These are phyloP conservation scores for Cephus pygmeus DNA, from an alignment of 2,888 invertebrate species.

Conservation along the genomic window DNA sequence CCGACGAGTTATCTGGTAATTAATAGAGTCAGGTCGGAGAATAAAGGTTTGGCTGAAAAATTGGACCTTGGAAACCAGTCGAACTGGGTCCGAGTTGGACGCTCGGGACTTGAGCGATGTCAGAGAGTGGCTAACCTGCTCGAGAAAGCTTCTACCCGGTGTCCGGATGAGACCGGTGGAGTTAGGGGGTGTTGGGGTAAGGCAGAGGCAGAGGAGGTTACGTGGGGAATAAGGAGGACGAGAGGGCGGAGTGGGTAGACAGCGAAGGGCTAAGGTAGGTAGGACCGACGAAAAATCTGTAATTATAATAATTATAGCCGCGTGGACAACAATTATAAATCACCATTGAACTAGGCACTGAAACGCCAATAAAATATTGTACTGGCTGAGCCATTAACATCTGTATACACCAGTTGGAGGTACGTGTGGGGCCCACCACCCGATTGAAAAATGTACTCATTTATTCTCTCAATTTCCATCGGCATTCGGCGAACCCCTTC, in stretches of 20 bases:
- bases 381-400: slow-evolving; percentile 30
- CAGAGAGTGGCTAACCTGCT: too few relatives aligned
- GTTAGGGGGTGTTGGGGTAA: slow-evolving; percentile 18
- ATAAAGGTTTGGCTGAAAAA: too few relatives aligned
- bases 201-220: slow-evolving; percentile 28
- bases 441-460: slow-evolving; percentile 41
- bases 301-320: slow-evolving; percentile 60
- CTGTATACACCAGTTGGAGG: slow-evolving; percentile 14
- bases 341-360: slow-evolving; percentile 59
- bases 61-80: too few relatives aligned
- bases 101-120: too few relatives aligned
- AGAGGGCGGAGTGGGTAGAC: slow-evolving; percentile 24
- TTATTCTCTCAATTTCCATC: slow-evolving; percentile 42
- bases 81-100: too few relatives aligned
- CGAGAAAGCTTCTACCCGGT: too few relatives aligned
- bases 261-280: slow-evolving; percentile 30
- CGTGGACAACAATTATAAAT: slow-evolving; percentile 59
- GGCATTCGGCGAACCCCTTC: slow-evolving; percentile 17
- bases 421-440: slow-evolving; percentile 21
- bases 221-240: slow-evolving; percentile 22
- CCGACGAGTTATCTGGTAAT: too few relatives aligned
- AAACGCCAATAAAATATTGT: slow-evolving; percentile 47
- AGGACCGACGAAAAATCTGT: slow-evolving; percentile 53
- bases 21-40: too few relatives aligned
- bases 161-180: slow-evolving; percentile 18